Conservation (phyloP, 2,888 invertebrate genomes). For the Brenthis ino region DNA sequence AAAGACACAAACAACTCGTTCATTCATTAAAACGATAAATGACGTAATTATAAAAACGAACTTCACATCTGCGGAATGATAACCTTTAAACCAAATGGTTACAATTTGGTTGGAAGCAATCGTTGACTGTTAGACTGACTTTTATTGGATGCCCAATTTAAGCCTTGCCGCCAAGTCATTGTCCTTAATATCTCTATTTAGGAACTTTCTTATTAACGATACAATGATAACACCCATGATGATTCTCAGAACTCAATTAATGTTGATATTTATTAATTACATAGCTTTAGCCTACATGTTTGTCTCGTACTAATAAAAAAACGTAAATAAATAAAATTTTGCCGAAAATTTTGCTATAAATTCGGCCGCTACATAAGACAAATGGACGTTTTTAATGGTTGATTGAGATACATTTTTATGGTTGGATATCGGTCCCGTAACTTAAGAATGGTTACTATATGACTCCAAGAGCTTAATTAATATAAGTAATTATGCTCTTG, state of each 20-base stretch:
- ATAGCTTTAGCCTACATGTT: too few relatives aligned
- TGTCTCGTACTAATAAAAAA: too few relatives aligned
- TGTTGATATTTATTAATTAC: constrained; percentile 1
- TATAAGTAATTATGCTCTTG: too few relatives aligned
- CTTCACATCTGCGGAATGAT: constrained; percentile 41
- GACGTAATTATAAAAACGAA: constrained; percentile 33
- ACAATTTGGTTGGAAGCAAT: constrained; percentile 20
- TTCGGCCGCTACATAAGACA: too few relatives aligned
- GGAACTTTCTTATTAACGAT: constrained; percentile 22
- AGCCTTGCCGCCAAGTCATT: constrained; percentile 24
- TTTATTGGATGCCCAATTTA: constrained; percentile 34
- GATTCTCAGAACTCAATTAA: constrained; percentile 16
- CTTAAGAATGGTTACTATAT: too few relatives aligned
- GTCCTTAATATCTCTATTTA: constrained; percentile 20
- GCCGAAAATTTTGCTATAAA: too few relatives aligned
- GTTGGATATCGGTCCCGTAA: too few relatives aligned
- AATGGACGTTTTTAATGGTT: too few relatives aligned
- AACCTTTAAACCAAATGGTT: constrained; percentile 39
- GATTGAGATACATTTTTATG: too few relatives aligned
- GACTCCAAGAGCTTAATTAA: too few relatives aligned
- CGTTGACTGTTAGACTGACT: constrained; percentile 27
- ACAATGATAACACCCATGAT: constrained; percentile 10
- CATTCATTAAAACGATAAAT: constrained; percentile 8
- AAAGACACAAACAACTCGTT: neutral
- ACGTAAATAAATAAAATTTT: too few relatives aligned